Evolutionary conservation across 2,797 vertebrate species (phyloP).

Genomic region (Helicolenus hilgendorfi): DNA sequence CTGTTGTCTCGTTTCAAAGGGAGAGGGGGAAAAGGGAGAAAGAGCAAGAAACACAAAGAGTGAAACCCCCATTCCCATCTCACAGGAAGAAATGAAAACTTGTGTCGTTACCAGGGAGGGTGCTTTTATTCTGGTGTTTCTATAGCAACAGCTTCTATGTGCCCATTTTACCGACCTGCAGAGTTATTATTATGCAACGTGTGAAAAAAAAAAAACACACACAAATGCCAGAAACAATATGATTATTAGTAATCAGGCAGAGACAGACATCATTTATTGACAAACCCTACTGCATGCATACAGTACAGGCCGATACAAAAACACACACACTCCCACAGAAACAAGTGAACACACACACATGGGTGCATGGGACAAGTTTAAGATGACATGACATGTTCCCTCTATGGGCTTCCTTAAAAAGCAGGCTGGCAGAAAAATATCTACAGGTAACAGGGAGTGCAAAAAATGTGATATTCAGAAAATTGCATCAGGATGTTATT

Average conservation of each 20-base stretch:
- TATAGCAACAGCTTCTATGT: slow-evolving; percentile 87
- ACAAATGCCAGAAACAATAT: slow-evolving; percentile 62
- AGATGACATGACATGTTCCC: slow-evolving; percentile 10
- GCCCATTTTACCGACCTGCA: slow-evolving; percentile 80
- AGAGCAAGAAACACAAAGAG: slow-evolving; percentile 53
- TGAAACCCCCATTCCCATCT: slow-evolving; percentile 67
- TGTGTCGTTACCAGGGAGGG: slow-evolving; percentile 84
- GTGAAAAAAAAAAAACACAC: slow-evolving; percentile 38
- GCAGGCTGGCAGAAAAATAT: neutral
- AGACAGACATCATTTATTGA: slow-evolving; percentile 18
- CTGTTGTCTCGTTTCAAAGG: slow-evolving; percentile 69
- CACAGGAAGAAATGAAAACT: slow-evolving; percentile 82
- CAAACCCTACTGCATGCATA: neutral
- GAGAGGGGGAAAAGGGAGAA: slow-evolving; percentile 13
- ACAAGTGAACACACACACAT: neutral
- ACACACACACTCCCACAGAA: neutral
- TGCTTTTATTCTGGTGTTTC: slow-evolving; percentile 86
- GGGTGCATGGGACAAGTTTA: neutral
- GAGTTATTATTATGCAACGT: slow-evolving; percentile 81
- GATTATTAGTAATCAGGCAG: slow-evolving; percentile 66
- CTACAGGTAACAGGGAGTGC: neutral
- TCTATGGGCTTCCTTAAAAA: neutral
- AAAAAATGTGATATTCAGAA: slow-evolving; percentile 7
- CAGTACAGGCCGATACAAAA: neutral
- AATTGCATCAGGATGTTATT: neutral